Conservation (phyloP, 2,113 vertebrate genomes). For the Aythya baeri region DNA sequence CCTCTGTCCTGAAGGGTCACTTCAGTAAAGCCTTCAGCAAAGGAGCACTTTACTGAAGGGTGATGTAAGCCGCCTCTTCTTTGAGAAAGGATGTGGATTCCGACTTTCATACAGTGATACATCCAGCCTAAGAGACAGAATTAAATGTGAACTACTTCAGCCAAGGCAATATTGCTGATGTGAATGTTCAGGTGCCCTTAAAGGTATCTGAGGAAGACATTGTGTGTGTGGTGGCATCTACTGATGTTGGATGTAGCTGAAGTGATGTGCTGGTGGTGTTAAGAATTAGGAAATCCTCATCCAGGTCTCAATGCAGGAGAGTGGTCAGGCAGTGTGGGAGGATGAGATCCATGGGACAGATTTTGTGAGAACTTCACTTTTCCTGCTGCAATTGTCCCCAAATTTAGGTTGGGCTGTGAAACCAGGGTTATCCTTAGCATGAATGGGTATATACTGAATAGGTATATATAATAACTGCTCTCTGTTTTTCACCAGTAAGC, state of each 20-base stretch:
- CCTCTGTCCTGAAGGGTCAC: background rate
- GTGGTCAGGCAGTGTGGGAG: background rate
- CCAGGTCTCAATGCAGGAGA: background rate
- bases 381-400: background rate
- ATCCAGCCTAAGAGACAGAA: background rate
- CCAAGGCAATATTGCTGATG: background rate
- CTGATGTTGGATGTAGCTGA: rapidly evolving
- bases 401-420: background rate
- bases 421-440: background rate
- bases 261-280: background rate
- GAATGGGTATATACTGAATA: too few species aligned
- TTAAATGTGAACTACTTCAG: background rate
- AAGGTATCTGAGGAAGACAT: background rate
- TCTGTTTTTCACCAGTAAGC: background rate
- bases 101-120: background rate
- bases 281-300: background rate
- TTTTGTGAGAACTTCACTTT: background rate
- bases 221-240: background rate
- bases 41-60: too few species aligned
- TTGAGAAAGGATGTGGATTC: background rate
- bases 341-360: rapidly evolving
- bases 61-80: background rate
- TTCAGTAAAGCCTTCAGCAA: background rate
- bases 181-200: background rate
- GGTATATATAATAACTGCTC: too few species aligned